Base-by-base conservation (phyloP, 1,140 invertebrate genomes). In the Oreohelix idahoensis region DNA sequence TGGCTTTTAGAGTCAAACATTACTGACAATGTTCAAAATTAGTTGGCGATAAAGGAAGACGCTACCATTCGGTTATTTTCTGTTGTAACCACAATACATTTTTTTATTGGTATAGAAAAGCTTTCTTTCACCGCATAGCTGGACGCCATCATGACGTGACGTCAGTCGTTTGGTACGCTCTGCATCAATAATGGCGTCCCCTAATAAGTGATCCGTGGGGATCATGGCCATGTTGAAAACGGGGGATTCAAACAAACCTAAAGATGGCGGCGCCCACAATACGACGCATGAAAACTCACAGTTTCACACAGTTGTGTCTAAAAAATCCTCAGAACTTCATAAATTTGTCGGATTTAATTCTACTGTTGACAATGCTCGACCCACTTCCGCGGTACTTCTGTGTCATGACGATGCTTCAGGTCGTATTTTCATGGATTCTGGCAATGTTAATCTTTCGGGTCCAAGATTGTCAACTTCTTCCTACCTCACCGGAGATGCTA, bases 151-250 rank as follows among this genome's bases (percentile, higher is more conserved):
- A 4, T 36, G 17, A 35, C 10, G 10, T 58, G 75, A 79, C 58
- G 78, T 51, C 78, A 69, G 13, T 32, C 17, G 1, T 81, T 36
- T 49, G 80, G 80, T 58, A 82, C 80, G 32, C 80, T 53, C 71
- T 82, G 80, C 80, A 82, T 80, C 79, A 82, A 74, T 45, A 82
- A 82, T 81, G 80, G 80, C 80, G 80, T 75, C 80, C 80, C 80
- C 80, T 45, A 63, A 82, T 36, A 45, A 29, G 35, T 82, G 80
- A 74, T 82, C 45, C 35, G 39, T 35, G 80, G 80, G 80, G 70
- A 51, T 63, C 5, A 74, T n/a, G 45, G 0, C 63, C 38, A 82
- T 82, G 70, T 53, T 63, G 71, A 82, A 82, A 82, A 82, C 80
- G 80, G 80, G 80, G 80, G 69, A 45, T 53, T 45, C 49, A 15